Evolutionary conservation across 2,888 invertebrate species (phyloP).

Genomic region (Pheosia gnoma): DNA sequence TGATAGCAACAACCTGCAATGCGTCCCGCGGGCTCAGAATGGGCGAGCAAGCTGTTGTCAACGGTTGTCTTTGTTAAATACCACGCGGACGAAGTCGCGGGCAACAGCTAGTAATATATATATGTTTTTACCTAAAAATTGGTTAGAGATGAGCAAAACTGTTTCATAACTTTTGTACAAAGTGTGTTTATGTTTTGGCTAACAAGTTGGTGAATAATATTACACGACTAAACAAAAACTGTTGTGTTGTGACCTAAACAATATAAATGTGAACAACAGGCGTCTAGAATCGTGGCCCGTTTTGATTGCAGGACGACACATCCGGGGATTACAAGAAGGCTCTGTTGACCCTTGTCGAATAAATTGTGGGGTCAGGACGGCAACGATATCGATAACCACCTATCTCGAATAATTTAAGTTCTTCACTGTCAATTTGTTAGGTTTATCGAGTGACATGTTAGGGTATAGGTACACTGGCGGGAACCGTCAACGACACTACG

Average conservation of each 20-base stretch:
- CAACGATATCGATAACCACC: slow-evolving; percentile 58
- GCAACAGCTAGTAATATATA: slow-evolving; percentile 2
- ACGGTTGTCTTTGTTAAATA: too few relatives aligned
- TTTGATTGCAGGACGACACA: slow-evolving; percentile 93
- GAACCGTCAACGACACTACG: slow-evolving; percentile 20
- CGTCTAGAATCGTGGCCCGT: slow-evolving; percentile 61
- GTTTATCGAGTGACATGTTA: slow-evolving; percentile 52
- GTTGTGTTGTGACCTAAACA: slow-evolving; percentile 8
- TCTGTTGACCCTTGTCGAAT: slow-evolving; percentile 92
- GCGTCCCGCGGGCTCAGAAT: too few relatives aligned
- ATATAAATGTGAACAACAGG: slow-evolving; percentile 32
- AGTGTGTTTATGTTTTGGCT: slow-evolving; percentile 5
- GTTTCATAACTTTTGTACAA: background rate
- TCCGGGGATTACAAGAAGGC: slow-evolving; percentile 97
- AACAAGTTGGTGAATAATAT: background rate
- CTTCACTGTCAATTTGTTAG: slow-evolving; percentile 73
- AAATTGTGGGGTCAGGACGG: slow-evolving; percentile 58
- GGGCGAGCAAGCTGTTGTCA: too few relatives aligned
- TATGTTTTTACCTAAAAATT: background rate
- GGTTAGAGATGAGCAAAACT: slow-evolving; percentile 5
- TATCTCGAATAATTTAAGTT: slow-evolving; percentile 66
- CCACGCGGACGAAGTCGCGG: too few relatives aligned
- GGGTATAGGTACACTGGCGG: slow-evolving; percentile 38
- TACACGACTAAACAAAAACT: slow-evolving; percentile 24
- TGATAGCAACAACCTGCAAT: too few relatives aligned